Evolutionary conservation across 2,888 invertebrate genomes (phyloP).

Genomic region (Megastigmus dorsalis): DNA sequence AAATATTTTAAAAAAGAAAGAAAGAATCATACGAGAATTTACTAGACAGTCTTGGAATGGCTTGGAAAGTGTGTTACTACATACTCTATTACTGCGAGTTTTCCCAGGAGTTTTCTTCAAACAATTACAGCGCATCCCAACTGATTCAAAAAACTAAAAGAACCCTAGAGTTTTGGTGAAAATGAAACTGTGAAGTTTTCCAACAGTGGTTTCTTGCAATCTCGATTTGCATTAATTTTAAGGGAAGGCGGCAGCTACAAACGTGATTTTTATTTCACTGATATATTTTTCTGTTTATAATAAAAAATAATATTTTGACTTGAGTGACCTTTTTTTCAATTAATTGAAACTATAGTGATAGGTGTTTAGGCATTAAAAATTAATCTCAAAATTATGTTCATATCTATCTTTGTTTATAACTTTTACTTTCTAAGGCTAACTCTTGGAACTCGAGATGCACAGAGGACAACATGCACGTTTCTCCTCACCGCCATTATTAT

Average conservation of each 20-base stretch:
- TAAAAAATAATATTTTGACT: too few relatives aligned
- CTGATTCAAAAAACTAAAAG: slow-evolving; percentile 44
- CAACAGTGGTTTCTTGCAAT: background rate
- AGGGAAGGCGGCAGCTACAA: too few relatives aligned
- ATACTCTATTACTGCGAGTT: slow-evolving; percentile 30
- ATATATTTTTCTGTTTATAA: too few relatives aligned
- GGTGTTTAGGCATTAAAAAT: too few relatives aligned
- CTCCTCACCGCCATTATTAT: too few relatives aligned
- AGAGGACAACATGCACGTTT: too few relatives aligned
- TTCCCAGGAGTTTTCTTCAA: slow-evolving; percentile 56
- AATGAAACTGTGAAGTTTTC: background rate
- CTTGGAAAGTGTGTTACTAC: background rate
- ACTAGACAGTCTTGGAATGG: background rate
- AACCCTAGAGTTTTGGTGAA: background rate
- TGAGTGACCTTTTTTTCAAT: too few relatives aligned
- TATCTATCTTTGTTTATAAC: too few relatives aligned
- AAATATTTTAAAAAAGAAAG: background rate
- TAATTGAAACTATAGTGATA: too few relatives aligned
- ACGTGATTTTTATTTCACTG: background rate
- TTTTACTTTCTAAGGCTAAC: too few relatives aligned
- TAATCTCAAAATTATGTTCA: too few relatives aligned
- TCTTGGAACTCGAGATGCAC: too few relatives aligned
- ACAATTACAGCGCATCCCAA: slow-evolving; percentile 57
- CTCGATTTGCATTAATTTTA: background rate
- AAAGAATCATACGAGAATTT: background rate